A percentile compares a stretch with the other conserved stretches of the same genome.
phyloP scores from a whole-genome alignment of 1,140 invertebrate species.

The Pantala flavescens region DNA sequence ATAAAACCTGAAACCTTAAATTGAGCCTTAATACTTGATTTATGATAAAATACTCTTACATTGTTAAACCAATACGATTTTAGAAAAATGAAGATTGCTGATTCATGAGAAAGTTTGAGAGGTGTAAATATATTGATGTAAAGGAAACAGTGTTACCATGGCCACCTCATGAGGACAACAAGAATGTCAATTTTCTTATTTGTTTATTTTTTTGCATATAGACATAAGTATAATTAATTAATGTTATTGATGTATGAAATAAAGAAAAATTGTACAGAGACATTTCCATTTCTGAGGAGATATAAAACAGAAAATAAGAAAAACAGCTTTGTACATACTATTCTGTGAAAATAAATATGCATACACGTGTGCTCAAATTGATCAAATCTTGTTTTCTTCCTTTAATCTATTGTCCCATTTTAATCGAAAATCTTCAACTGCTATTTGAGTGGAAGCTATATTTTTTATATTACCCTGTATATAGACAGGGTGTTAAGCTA shows the following conservation, averaged over 20 bases:
- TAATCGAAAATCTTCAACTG: no score
- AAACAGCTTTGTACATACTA: constrained; percentile 1
- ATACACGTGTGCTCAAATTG: background rate
- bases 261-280: constrained; percentile 4
- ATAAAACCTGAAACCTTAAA: no score
- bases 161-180: background rate
- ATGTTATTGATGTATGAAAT: constrained; percentile 4
- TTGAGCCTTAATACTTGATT: no score
- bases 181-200: background rate
- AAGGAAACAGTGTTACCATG: background rate
- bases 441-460: no score
- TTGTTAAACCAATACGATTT: no score
- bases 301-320: background rate
- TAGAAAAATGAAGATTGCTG: no score
- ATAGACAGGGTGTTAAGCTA: no score
- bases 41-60: no score
- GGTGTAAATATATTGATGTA: background rate
- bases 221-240: constrained; percentile 1
- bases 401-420: no score
- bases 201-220: constrained; percentile 11
- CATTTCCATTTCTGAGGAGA: constrained; percentile 1
- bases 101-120: no score
- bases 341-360: constrained; percentile 8
- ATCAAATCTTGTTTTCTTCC: no score
- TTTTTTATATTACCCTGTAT: no score